Base-by-base conservation (phyloP, 1,140 invertebrate species). In the Reticulitermes speratus region DNA sequence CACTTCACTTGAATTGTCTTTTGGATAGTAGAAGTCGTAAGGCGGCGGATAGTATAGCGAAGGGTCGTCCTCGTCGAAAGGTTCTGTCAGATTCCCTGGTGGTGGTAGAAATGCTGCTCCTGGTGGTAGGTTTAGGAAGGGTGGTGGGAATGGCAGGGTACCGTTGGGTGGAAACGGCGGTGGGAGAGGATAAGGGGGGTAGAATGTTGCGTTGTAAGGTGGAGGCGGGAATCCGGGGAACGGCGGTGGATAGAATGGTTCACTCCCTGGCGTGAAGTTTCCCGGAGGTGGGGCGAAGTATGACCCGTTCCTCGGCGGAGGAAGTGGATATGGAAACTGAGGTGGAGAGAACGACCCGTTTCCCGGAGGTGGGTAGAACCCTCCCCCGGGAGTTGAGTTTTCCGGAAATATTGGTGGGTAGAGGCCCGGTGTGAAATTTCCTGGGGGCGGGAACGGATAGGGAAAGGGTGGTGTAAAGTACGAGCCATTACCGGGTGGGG, bases 41-140 rank as follows among this genome's bases (percentile, higher is more conserved):
- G 96, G 95, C 88, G 96, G 96, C 87, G 96, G 96, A 93, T 97
- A 97, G 89, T 97, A 97, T 30, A 97, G 95, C 84, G 96, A 97
- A 89, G 96, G 96, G 91, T 97, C 96, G 90, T 97, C 96, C 90
- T 97, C 96, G 91, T 97, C 96, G 89, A 95, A 95, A 83, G 95
- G 93, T 88, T 95, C 95, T 81, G 95, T 94, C 88, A 94, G 92
- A 90, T 96, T 96, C 88, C 92, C 92, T 84, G 94, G 94, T 88
- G 95, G 94, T 87, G 95, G 94, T 84, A 95, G 92, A 88, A 95
- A 94, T 30, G 94, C 94, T 85, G 94, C 94, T 82, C 94, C 94
- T 86, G 95, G 95, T 86, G 94, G 95, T 83, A 94, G 89, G n/a
- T 44, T 83, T 21, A 84, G 87, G 69, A 92, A 91, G 25, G 92